Conservation (phyloP, 2,888 invertebrate genomes). For the Scaeva pyrastri region DNA sequence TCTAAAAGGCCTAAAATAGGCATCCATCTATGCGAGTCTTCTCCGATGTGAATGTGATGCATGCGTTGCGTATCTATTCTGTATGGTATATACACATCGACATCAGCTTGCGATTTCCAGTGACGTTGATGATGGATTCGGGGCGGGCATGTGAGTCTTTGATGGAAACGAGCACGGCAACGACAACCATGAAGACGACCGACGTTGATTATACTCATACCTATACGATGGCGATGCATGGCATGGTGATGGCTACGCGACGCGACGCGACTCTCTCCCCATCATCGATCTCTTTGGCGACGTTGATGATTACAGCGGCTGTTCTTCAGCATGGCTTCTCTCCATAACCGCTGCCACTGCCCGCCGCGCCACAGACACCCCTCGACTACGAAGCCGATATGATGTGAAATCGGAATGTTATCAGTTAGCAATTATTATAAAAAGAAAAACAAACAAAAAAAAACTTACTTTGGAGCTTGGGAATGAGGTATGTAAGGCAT, state of each 20-base stretch:
- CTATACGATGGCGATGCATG: constrained; percentile 31
- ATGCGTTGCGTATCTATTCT: constrained; percentile 46
- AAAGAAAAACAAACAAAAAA: constrained; percentile 53
- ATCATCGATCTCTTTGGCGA: constrained; percentile 56
- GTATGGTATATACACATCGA: no score
- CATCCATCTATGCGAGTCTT: constrained; percentile 53
- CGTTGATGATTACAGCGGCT: constrained; percentile 50
- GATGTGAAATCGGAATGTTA: constrained; percentile 74
- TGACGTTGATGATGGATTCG: constrained; percentile 12
- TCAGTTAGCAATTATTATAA: constrained; percentile 60
- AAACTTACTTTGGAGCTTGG: constrained; percentile 51
- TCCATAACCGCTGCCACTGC: constrained; percentile 17
- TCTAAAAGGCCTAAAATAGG: constrained; percentile 72
- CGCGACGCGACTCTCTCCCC: constrained; percentile 47
- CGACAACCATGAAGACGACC: constrained; percentile 26
- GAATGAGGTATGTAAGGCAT: constrained; percentile 65
- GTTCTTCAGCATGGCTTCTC: constrained; percentile 55
- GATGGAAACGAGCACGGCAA: constrained; percentile 58
- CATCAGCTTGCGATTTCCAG: constrained; percentile 47
- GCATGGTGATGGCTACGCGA: no score
- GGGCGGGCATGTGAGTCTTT: constrained; percentile 32
- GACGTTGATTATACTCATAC: constrained; percentile 11
- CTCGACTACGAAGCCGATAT: not conserved
- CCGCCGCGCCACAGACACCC: not conserved
- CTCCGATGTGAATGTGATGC: constrained; percentile 37